These are phyloP conservation scores for Ips nitidus DNA, from an alignment of 1,140 invertebrate genomes.

Conservation along the genomic window DNA sequence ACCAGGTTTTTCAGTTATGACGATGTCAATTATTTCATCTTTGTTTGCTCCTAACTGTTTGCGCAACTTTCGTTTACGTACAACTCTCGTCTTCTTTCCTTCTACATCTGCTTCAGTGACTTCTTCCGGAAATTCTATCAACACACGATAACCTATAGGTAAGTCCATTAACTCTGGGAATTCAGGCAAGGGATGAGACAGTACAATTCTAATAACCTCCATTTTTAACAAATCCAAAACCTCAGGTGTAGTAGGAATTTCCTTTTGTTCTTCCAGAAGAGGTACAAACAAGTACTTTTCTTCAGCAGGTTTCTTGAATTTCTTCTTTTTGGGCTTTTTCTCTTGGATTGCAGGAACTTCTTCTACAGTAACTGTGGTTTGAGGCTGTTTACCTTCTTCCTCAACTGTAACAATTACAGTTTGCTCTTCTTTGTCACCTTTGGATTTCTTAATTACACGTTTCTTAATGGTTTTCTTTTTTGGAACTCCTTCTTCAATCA, in stretches of 20 bases:
- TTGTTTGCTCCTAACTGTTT: slow-evolving; percentile 36
- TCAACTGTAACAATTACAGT: slow-evolving; percentile 48
- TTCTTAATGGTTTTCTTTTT: slow-evolving; percentile 52
- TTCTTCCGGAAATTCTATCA: slow-evolving; percentile 39
- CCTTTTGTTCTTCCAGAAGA: slow-evolving; percentile 38
- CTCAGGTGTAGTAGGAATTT: slow-evolving; percentile 31
- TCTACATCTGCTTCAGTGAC: slow-evolving; percentile 32
- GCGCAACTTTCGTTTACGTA: slow-evolving; percentile 38
- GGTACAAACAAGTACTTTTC: slow-evolving; percentile 43
- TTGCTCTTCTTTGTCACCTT: slow-evolving; percentile 37
- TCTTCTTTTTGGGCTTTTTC: slow-evolving; percentile 40
- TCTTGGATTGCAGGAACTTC: slow-evolving; percentile 41
- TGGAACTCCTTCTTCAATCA: slow-evolving; percentile 44
- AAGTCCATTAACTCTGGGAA: slow-evolving; percentile 29
- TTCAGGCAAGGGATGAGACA: slow-evolving; percentile 42
- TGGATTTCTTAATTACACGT: slow-evolving; percentile 44
- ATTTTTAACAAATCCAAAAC: slow-evolving; percentile 41
- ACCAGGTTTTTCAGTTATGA: slow-evolving; percentile 23
- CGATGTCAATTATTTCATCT: slow-evolving; percentile 39
- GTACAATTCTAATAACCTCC: slow-evolving; percentile 40
- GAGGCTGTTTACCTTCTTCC: slow-evolving; percentile 51
- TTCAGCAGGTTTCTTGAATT: slow-evolving; percentile 29
- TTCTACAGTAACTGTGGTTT: slow-evolving; percentile 49
- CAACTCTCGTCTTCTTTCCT: slow-evolving; percentile 31
- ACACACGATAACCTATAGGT: slow-evolving; percentile 17